phyloP scores from a whole-genome alignment of 2,113 vertebrate species.

The Circaetus cinerascens region DNA sequence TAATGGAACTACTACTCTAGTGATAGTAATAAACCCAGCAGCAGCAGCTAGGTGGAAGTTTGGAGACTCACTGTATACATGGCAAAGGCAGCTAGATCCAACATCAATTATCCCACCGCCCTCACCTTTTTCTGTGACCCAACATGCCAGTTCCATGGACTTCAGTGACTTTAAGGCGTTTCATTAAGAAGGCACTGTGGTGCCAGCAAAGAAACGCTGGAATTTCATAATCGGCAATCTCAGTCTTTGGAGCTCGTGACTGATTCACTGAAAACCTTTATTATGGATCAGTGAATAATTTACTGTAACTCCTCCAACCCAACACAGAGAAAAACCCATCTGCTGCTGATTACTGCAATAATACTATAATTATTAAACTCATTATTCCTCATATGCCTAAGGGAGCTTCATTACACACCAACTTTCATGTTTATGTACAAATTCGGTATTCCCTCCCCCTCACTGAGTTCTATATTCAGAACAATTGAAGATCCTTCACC shows the following conservation, averaged over 20 bases:
- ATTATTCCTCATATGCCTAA: conserved; percentile 12
- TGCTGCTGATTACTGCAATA: conserved; percentile 46
- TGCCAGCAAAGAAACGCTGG: not conserved
- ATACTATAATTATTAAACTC: conserved; percentile 39
- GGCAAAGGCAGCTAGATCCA: not conserved
- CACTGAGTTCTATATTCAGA: not conserved
- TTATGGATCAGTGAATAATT: conserved; percentile 44
- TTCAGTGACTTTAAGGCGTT: not conserved
- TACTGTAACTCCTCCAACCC: conserved; percentile 25
- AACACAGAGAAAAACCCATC: conserved; percentile 28
- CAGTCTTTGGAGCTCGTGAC: not conserved
- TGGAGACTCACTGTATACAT: not conserved
- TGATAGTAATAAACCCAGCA: not conserved
- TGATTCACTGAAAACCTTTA: conserved; percentile 27
- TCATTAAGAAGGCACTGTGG: not conserved
- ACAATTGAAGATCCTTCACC: conserved; percentile 9
- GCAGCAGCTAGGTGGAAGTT: not conserved
- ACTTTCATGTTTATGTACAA: conserved; percentile 27
- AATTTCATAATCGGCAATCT: not conserved
- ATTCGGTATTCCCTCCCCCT: not conserved
- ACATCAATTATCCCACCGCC: not conserved
- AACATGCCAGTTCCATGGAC: not conserved
- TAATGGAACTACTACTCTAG: not conserved
- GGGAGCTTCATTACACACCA: not conserved
- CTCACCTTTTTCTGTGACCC: not conserved